Conservation (phyloP, 2,888 invertebrate species). For the Acronicta alni region DNA sequence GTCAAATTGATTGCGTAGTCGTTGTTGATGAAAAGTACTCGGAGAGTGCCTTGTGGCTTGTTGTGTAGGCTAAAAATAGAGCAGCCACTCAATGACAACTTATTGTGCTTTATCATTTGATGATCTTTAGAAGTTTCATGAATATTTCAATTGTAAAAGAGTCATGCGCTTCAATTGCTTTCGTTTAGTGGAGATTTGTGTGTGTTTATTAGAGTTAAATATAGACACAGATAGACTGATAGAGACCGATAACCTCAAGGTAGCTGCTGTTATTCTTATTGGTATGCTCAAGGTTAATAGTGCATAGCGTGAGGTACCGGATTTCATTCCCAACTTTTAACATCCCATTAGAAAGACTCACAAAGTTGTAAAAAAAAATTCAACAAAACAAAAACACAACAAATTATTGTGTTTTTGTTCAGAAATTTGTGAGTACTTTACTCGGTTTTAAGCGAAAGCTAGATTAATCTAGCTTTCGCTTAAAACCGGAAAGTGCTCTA, state of each 20-base stretch:
- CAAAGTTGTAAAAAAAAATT: no score
- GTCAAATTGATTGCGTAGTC: constrained; percentile 85
- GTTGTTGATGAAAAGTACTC: constrained; percentile 69
- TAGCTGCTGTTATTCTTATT: no score
- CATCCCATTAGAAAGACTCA: no score
- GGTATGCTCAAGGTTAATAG: no score
- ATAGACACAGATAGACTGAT: neutral
- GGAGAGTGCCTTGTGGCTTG: constrained; percentile 63
- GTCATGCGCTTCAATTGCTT: constrained; percentile 55
- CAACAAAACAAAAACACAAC: no score
- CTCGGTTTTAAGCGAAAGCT: no score
- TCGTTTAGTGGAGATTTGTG: constrained; percentile 34
- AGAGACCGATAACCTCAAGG: neutral
- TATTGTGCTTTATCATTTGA: constrained; percentile 67
- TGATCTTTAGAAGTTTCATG: constrained; percentile 60
- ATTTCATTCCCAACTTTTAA: no score
- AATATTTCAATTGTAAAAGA: constrained; percentile 58
- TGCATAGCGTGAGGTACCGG: no score
- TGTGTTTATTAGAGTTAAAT: constrained; percentile 9
- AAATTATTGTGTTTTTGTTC: no score
- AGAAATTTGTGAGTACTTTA: no score
- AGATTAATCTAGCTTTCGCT: no score
- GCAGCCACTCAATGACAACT: constrained; percentile 71
- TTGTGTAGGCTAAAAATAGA: constrained; percentile 82
- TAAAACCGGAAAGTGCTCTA: no score